These are phyloP conservation scores for Sporophila hypoxantha DNA, from an alignment of 2,113 vertebrate species.

Conservation along the genomic window DNA sequence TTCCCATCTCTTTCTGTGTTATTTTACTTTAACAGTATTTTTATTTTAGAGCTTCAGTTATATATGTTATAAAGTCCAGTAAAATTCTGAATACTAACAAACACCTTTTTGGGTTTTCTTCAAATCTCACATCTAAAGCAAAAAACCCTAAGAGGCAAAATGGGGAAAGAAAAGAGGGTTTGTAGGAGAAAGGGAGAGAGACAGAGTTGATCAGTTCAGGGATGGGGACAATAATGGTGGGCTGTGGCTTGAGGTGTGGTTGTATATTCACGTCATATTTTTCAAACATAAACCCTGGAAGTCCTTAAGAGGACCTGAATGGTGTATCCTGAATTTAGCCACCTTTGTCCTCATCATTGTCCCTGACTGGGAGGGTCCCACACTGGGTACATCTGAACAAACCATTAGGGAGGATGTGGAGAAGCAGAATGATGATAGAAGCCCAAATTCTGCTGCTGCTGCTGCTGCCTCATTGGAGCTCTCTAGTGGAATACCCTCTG, in stretches of 20 bases:
- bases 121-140: background rate
- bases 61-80: background rate
- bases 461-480: background rate
- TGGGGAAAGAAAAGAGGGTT: background rate
- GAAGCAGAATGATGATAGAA: background rate
- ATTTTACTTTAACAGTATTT: background rate
- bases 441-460: background rate
- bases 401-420: background rate
- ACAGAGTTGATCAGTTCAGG: background rate
- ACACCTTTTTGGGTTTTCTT: background rate
- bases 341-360: background rate
- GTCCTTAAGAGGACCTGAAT: background rate
- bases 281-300: background rate
- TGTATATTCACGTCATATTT: background rate
- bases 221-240: background rate
- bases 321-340: background rate
- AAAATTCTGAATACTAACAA: background rate
- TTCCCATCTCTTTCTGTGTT: background rate
- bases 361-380: background rate
- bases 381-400: background rate
- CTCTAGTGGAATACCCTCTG: background rate
- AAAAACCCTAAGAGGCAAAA: background rate
- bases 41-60: background rate
- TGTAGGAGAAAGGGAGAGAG: background rate
- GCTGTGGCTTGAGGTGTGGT: background rate